Conservation (phyloP, 2,797 vertebrate species). For the Gastrophryne carolinensis region DNA sequence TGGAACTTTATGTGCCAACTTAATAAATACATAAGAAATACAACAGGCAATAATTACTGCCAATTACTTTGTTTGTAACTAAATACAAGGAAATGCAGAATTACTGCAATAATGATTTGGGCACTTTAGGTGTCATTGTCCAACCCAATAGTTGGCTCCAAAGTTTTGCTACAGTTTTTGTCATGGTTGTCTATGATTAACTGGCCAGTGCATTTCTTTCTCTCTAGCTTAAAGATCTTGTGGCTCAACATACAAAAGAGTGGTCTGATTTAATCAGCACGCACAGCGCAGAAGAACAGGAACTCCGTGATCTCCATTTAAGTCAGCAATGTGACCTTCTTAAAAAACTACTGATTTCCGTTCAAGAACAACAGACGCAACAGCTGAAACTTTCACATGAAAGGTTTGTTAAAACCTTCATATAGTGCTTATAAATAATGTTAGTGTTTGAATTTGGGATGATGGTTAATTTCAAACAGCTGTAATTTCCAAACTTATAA, state of each 20-base stretch:
- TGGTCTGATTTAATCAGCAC: conserved; percentile 94
- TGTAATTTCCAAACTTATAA: too few species aligned
- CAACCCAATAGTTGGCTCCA: background rate
- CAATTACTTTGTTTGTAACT: too few species aligned
- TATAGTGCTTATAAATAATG: too few species aligned
- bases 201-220: conserved; percentile 21
- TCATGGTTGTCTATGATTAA: conserved; percentile 3
- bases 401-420: conserved; percentile 78
- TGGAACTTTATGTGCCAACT: too few species aligned
- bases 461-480: too few species aligned
- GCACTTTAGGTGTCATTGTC: background rate
- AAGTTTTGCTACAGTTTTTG: background rate
- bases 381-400: conserved; percentile 94
- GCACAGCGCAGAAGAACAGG: conserved; percentile 89
- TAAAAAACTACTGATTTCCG: conserved; percentile 81
- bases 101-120: background rate
- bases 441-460: too few species aligned
- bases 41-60: too few species aligned
- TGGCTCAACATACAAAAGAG: conserved; percentile 95
- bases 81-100: background rate
- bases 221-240: conserved; percentile 90
- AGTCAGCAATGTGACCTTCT: conserved; percentile 92
- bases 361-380: conserved; percentile 90
- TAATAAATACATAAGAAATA: too few species aligned
- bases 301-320: conserved; percentile 86